phyloP scores from a whole-genome alignment of 2,797 vertebrate species.

The Acanthurus tractus region DNA sequence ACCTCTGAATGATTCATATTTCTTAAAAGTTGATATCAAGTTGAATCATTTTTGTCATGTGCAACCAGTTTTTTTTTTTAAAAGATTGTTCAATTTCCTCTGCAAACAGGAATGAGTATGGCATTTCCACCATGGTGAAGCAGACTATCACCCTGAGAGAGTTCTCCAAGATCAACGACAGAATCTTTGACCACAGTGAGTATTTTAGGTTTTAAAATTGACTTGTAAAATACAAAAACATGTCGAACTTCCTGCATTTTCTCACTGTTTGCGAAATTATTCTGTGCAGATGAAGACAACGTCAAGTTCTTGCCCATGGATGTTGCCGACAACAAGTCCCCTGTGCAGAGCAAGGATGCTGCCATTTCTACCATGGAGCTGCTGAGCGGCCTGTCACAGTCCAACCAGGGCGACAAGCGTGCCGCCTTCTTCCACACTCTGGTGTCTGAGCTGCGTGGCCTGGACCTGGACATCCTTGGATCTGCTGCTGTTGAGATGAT shows the following conservation, averaged over 20 bases:
- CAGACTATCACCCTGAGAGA: conserved; percentile 91
- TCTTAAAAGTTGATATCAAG: not conserved
- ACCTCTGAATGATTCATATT: not conserved
- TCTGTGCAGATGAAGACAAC: conserved; percentile 77
- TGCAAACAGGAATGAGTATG: conserved; percentile 86
- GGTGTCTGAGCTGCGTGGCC: conserved; percentile 88
- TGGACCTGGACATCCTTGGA: conserved; percentile 80
- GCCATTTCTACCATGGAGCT: conserved; percentile 84
- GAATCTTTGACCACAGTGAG: conserved; percentile 89
- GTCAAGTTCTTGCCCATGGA: conserved; percentile 85
- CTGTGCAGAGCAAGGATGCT: conserved; percentile 80
- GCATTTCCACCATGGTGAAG: conserved; percentile 87
- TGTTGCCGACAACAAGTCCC: conserved; percentile 76
- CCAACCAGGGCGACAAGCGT: conserved; percentile 84
- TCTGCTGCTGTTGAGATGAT: conserved; percentile 86
- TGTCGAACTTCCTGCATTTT: conserved; percentile 1
- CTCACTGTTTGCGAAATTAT: conserved; percentile 3
- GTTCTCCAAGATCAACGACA: conserved; percentile 89
- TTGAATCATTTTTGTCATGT: not conserved
- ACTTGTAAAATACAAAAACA: not conserved
- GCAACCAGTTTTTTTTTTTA: not conserved
- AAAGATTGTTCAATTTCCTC: conserved; percentile 5
- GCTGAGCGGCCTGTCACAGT: conserved; percentile 82
- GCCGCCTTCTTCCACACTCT: conserved; percentile 88
- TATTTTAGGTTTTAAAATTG: conserved; percentile 5